A percentile compares a stretch with the other conserved stretches of the same genome.
phyloP scores from a whole-genome alignment of 2,113 vertebrate genomes.

The Diadophis punctatus region DNA sequence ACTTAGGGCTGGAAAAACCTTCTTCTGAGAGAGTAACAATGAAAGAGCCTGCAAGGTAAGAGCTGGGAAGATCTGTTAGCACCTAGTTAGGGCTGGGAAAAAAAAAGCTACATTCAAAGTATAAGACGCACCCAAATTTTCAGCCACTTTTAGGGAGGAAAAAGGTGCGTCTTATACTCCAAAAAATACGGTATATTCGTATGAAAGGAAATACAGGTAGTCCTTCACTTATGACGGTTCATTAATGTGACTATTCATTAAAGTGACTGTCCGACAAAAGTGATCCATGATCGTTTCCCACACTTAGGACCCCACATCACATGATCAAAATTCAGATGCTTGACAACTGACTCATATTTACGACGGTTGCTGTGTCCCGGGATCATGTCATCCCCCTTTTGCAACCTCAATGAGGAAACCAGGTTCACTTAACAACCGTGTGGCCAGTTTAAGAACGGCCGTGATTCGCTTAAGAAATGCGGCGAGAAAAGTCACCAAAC shows the following conservation, averaged over 20 bases:
- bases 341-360: not conserved
- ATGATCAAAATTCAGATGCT: not conserved
- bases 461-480: not conserved
- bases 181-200: too few species aligned
- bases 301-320: not conserved
- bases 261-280: not conserved
- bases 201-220: not conserved
- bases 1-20: too few species aligned
- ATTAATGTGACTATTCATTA: not conserved
- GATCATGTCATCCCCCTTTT: not conserved
- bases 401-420: not conserved
- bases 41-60: too few species aligned
- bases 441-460: not conserved
- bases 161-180: too few species aligned
- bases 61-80: too few species aligned
- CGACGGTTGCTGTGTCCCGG: not conserved
- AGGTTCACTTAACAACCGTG: not conserved
- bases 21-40: too few species aligned
- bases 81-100: too few species aligned
- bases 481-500: not conserved
- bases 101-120: too few species aligned
- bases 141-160: too few species aligned
- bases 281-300: not conserved
- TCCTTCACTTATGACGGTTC: not conserved
- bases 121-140: too few species aligned